Base-by-base conservation (phyloP, 1,140 invertebrate genomes). In the Heliothis subflexa region DNA sequence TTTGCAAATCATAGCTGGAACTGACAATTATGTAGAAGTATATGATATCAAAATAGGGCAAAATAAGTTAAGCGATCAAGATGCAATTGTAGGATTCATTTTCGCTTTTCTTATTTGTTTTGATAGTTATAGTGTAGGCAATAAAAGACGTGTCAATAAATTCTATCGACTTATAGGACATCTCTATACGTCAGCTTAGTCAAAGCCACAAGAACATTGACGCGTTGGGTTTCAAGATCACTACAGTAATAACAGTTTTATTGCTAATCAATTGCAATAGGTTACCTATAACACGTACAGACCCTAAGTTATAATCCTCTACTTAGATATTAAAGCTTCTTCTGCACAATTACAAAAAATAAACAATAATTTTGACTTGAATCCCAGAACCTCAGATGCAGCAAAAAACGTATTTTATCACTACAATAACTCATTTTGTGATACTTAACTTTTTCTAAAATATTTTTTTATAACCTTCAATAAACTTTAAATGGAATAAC, bases 201-300 rank as follows among this genome's bases (percentile, higher is more conserved):
- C n/a, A 47, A 64, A 45, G 61, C 61, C 61, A 64, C 61, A 64
- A 64, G 33, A 16, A 1, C 16, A 47, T 64, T 64, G 61, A 64
- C 61, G 61, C 45, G 25, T 11, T 47, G 40, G 16, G 61, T 64
- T 64, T 64, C 61, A 64, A 45, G 61, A 16, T 47, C 61, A 47
- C n/a, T 18, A 18, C 40, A 64, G 45, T 64, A 64, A 64, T 64
- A 64, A 64, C 40, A 47, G 45, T 64, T 64, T 33, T 61, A 61
- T 61, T 61, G 12, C 18, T 14, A 33, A 61, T 61, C 28, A 61
- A 61, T 61, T 21, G 25, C 12, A 13, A 21, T n/a, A 33, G 28
- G 5, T 33, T n/a, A 25, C 57, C 18, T 61, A 5, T 7, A 33
- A 12, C 16, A 55, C 12, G 57, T 59, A 28, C 57, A n/a, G 16